Conservation (phyloP, 2,888 invertebrate genomes). For the Choreutis nemorana region DNA sequence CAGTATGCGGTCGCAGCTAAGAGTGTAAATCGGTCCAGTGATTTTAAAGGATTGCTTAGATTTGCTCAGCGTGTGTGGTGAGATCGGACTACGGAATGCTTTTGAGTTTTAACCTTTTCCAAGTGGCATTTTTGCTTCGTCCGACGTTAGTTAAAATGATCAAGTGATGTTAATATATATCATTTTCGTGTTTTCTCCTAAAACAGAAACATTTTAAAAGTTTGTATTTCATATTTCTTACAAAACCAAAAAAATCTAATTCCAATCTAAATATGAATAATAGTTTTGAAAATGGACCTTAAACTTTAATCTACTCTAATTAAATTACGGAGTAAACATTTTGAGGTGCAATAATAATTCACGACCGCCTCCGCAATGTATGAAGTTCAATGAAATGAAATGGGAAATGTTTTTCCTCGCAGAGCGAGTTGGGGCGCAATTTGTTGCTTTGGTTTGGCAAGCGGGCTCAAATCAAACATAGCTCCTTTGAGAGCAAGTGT, state of each 20-base stretch:
- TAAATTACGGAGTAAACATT: background rate
- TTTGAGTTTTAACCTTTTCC: constrained; percentile 24
- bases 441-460: constrained; percentile 22
- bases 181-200: no score
- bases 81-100: constrained; percentile 28
- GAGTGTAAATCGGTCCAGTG: constrained; percentile 28
- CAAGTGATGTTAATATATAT: no score
- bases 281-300: no score
- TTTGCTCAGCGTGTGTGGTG: constrained; percentile 28
- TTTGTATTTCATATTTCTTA: constrained; percentile 9
- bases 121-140: constrained; percentile 9
- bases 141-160: no score
- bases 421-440: constrained; percentile 1
- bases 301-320: no score
- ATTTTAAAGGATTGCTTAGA: constrained; percentile 44
- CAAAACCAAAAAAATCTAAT: no score
- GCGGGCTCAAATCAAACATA: constrained; percentile 38
- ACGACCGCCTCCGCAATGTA: background rate
- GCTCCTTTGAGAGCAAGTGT: constrained; percentile 30
- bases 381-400: no score
- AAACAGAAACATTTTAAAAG: no score
- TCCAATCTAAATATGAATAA: no score
- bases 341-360: background rate
- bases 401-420: constrained; percentile 1
- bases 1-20: constrained; percentile 34